Evolutionary conservation across 2,113 vertebrate genomes (phyloP).

Genomic region (Tetrao urogallus): DNA sequence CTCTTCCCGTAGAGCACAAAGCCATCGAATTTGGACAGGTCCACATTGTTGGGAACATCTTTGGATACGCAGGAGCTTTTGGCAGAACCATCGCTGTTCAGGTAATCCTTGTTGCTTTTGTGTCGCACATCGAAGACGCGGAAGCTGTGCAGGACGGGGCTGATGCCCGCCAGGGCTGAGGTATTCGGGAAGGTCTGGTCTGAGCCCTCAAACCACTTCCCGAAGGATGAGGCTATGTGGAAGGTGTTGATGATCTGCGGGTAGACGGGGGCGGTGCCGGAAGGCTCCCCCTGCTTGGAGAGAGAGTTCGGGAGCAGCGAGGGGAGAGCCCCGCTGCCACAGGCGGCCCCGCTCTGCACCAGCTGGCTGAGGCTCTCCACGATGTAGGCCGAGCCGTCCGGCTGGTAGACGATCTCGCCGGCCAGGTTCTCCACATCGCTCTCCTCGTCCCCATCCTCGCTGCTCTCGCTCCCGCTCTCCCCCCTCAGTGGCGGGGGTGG

Average conservation of each 20-base stretch:
- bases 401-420: slow-evolving; percentile 99
- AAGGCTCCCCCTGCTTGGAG: slow-evolving; percentile 87
- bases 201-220: slow-evolving; percentile 98
- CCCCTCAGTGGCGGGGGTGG: slow-evolving; percentile 66
- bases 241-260: slow-evolving; percentile 99
- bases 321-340: slow-evolving; percentile 79
- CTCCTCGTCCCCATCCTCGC: slow-evolving; percentile 89
- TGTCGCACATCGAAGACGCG: slow-evolving; percentile 99
- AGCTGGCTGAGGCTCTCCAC: slow-evolving; percentile 98
- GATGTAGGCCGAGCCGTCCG: slow-evolving; percentile 97
- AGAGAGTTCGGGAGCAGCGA: slow-evolving; percentile 90
- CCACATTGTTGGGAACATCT: slow-evolving; percentile 99
- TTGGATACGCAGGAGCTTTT: slow-evolving; percentile 99
- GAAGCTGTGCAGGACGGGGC: slow-evolving; percentile 99
- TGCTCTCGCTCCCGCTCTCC: slow-evolving; percentile 91
- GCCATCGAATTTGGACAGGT: slow-evolving; percentile 99
- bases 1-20: slow-evolving; percentile 98
- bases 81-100: slow-evolving; percentile 99
- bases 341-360: slow-evolving; percentile 88
- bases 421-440: slow-evolving; percentile 99
- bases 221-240: slow-evolving; percentile 99
- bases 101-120: slow-evolving; percentile 99
- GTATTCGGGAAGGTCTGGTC: slow-evolving; percentile 99
- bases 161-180: slow-evolving; percentile 97
- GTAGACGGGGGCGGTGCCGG: slow-evolving; percentile 87